Percentiles rank a stretch among this genome's conserved stretches.
Conservation (phyloP, 1,140 invertebrate genomes). For the Neodiprion virginianus region DNA sequence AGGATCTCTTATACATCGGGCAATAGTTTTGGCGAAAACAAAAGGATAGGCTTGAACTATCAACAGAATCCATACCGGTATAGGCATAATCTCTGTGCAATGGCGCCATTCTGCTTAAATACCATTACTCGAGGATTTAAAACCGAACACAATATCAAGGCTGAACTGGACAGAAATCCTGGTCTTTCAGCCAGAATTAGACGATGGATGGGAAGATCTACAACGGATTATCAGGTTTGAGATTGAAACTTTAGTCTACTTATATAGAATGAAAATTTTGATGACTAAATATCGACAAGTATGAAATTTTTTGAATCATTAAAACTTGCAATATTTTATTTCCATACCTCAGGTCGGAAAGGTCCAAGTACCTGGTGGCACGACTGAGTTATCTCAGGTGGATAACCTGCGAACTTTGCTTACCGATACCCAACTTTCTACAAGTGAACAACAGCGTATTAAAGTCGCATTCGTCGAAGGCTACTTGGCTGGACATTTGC, state of each 20-base stretch:
- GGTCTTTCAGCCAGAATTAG: conserved; percentile 60
- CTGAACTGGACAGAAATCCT: conserved; percentile 75
- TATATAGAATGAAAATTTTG: neutral
- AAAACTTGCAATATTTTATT: neutral
- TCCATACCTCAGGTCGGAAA: conserved; percentile 24
- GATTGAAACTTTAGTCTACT: conserved; percentile 3
- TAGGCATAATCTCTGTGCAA: conserved; percentile 33
- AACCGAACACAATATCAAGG: conserved; percentile 73
- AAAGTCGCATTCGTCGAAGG: conserved; percentile 92
- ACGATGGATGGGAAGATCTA: conserved; percentile 39
- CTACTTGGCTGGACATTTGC: conserved; percentile 74
- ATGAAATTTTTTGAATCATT: conserved; percentile 14
- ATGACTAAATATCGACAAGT: conserved; percentile 21
- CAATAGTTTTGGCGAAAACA: conserved; percentile 50
- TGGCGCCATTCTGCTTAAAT: conserved; percentile 3
- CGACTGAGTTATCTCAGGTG: conserved; percentile 30
- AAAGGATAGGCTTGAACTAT: conserved; percentile 36
- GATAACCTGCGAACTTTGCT: conserved; percentile 39
- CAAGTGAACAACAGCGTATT: conserved; percentile 72
- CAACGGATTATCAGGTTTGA: conserved; percentile 12
- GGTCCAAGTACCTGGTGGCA: conserved; percentile 12
- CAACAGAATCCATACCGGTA: conserved; percentile 31
- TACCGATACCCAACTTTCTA: conserved; percentile 48
- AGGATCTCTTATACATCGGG: conserved; percentile 51
- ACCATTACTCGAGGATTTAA: conserved; percentile 70